Evolutionary conservation across 1,140 invertebrate genomes (phyloP).

Genomic region (Pectinophora gossypiella): DNA sequence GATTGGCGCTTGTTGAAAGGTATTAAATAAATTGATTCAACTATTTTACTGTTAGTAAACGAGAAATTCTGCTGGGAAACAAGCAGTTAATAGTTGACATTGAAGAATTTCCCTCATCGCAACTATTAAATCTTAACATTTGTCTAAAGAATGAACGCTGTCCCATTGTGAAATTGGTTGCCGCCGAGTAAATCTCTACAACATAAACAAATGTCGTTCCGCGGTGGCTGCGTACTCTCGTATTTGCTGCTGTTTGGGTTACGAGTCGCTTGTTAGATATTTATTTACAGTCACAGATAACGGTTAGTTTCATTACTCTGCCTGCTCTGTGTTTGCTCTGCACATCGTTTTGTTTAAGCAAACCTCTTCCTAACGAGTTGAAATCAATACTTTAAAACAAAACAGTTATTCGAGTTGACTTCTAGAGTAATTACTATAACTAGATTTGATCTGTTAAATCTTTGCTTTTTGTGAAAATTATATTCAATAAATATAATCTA

Average conservation of each 20-base stretch:
- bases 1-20: background rate
- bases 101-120: background rate
- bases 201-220: slow-evolving; percentile 26
- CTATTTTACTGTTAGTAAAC: background rate
- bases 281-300: slow-evolving; percentile 56
- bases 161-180: background rate
- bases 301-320: slow-evolving; percentile 57
- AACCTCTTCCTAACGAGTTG: background rate
- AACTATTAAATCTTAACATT: background rate
- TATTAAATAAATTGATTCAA: slow-evolving; percentile 8
- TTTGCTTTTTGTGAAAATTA: too few relatives aligned
- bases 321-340: slow-evolving; percentile 43
- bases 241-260: slow-evolving; percentile 45
- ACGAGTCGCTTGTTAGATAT: slow-evolving; percentile 37
- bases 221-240: slow-evolving; percentile 13
- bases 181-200: slow-evolving; percentile 27
- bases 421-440: too few relatives aligned
- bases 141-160: background rate
- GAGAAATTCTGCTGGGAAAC: too few relatives aligned
- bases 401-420: too few relatives aligned
- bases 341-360: slow-evolving; percentile 28
- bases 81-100: background rate
- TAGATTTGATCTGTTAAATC: too few relatives aligned
- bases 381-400: too few relatives aligned
- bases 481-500: too few relatives aligned